Evolutionary conservation across 2,888 invertebrate genomes (phyloP), one percentile per base, ranked within the genome.

Genomic region (Branchellion lobata): DNA sequence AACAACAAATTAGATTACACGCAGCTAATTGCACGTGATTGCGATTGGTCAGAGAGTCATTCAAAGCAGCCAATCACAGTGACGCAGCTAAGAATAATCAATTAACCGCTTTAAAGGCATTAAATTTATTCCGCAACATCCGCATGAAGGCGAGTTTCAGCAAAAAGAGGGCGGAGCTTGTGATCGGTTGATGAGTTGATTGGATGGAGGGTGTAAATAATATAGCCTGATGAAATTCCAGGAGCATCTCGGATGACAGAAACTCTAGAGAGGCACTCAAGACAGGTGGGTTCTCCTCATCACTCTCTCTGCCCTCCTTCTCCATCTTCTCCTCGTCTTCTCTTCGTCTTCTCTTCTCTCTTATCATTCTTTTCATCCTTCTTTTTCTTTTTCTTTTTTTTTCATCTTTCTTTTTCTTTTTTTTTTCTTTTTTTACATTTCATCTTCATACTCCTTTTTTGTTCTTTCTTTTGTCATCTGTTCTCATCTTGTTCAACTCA

Each of bases 221-320:
- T 57, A 57, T 57, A 57, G 61, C 24, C 24, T 5, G 61, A 57
- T 57, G 61, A 24, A 57, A 57, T 57, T 57, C n/a, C 61, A 57
- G n/a, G 3, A 5, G 24, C 8, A 57, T 57, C 61, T 57, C 61
- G 24, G 61, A 57, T 57, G 24, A 24, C 61, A 14, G 61, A 57
- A 57, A 57, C 24, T 57, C 5, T 8, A 40, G 24, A 57, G 61
- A n/a, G n/a, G n/a, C n/a, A n/a, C n/a, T n/a, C n/a, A n/a, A n/a
- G n/a, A n/a, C n/a, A 57, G 61, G 61, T 57, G 24, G 61, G 61
- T 57, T 57, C 18, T 18, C 47, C 8, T 14, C 61, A n/a, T 57
- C 3, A 14, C 40, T 40, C 8, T 40, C 40, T 40, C 40, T 8
- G 40, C n/a, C n/a, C n/a, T n/a, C n/a, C n/a, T n/a, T 47, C 18